A percentile compares a stretch with the other conserved stretches of the same genome.
phyloP scores from a whole-genome alignment of 2,797 vertebrate genomes.

The Pantherophis vulpinus region DNA sequence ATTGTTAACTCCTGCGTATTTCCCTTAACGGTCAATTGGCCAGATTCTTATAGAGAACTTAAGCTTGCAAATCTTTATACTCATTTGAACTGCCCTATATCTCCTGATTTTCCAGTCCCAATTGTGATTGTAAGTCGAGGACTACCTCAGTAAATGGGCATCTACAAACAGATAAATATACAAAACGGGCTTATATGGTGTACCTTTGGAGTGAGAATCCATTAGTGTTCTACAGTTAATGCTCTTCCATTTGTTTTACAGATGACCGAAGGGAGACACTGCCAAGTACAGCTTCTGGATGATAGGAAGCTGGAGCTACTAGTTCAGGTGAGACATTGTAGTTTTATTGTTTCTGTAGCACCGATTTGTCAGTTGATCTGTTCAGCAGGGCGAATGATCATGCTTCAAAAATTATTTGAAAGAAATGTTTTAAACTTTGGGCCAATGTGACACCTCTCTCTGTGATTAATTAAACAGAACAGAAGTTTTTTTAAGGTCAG shows the following conservation, averaged over 20 bases:
- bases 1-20: not conserved
- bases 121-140: not conserved
- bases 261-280: conserved; percentile 97
- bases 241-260: conserved; percentile 63
- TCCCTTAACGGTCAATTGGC: not conserved
- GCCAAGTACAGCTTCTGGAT: conserved; percentile 92
- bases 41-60: not conserved
- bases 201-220: not conserved
- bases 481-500: not conserved
- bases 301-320: conserved; percentile 93
- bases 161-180: not conserved
- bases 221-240: not conserved
- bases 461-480: not conserved
- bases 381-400: not conserved
- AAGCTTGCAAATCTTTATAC: not conserved
- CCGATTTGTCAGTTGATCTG: not conserved
- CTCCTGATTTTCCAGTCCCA: not conserved
- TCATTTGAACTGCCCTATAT: not conserved
- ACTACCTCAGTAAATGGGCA: not conserved
- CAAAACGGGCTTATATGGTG: not conserved
- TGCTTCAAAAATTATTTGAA: not conserved
- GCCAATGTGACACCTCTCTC: not conserved
- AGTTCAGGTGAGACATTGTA: conserved; percentile 84
- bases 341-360: not conserved
- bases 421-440: not conserved